Evolutionary conservation across 2,797 vertebrate genomes (phyloP), one percentile per base, ranked within the genome.

Genomic region (Chloroceryle amazona): DNA sequence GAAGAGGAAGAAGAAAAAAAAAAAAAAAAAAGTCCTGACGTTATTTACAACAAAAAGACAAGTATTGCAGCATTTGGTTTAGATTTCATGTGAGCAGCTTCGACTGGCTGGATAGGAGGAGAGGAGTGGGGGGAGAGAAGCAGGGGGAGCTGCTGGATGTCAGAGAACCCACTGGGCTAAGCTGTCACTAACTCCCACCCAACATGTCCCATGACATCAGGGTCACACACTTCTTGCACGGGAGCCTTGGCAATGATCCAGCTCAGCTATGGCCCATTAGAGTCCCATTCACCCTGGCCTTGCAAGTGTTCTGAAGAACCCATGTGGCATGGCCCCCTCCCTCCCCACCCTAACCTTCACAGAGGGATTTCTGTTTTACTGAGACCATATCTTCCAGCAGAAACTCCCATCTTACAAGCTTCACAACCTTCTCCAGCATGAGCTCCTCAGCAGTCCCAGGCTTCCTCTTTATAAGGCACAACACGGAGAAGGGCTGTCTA

Each of bases 21-120:
- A 46, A 44, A 46, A 46, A 44, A 19, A 44, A 92, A 92, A 86
- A 86, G 26, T 41, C 78, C 70, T 79, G 71, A 41, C 39, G 5
- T 81, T 92, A 92, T 89, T 84, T 86, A 74, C 49, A 71, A 61
- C 76, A 79, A 73, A 92, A 61, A 81, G 73, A 72, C 54, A 72
- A 75, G 76, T 58, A 78, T 26, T 72, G 83, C 81, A 81, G 66
- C 9, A 5, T 79, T 94, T 29, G 57, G 86, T 93, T 84, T 90
- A 68, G 81, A 39, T 89, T 92, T 58, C 51, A 5, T 33, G 46
- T 20, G 54, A 81, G 63, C 62, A 26, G 42, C 35, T 93, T 46
- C 49, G 62, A 33, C 26, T 3, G 72, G 37, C 19, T 62, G 29
- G 29, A 39, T 21, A 63, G 73, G 57, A 61, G 41, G 28, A 68